These are phyloP conservation scores for Ormia ochracea DNA, from an alignment of 2,888 invertebrate species.

Conservation along the genomic window DNA sequence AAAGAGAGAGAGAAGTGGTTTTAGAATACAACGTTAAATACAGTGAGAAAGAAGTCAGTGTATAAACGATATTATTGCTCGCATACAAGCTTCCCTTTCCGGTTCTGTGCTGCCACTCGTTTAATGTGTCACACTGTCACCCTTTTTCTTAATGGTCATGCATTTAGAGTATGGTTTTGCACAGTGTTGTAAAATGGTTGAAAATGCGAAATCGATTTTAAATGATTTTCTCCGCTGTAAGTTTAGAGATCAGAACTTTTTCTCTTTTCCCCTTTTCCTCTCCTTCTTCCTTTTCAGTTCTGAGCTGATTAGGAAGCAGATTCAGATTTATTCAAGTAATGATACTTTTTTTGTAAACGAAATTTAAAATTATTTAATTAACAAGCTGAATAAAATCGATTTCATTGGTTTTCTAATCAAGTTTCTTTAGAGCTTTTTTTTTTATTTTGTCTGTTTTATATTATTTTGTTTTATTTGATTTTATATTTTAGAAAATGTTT, in stretches of 20 bases:
- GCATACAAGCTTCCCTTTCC: background rate
- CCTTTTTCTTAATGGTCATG: background rate
- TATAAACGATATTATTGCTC: too few species aligned
- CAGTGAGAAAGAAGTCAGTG: background rate
- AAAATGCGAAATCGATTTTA: constrained; percentile 61
- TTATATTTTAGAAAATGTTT: constrained; percentile 58
- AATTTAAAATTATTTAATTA: constrained; percentile 8
- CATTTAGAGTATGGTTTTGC: background rate
- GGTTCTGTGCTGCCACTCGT: background rate
- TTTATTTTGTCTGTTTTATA: constrained; percentile 20
- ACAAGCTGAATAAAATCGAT: constrained; percentile 34
- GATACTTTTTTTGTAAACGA: background rate
- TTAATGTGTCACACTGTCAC: too few species aligned
- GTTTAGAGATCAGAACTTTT: background rate
- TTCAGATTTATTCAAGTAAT: too few species aligned
- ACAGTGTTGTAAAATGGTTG: constrained; percentile 29
- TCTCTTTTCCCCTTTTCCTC: background rate
- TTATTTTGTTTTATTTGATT: too few species aligned
- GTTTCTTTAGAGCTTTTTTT: constrained; percentile 53
- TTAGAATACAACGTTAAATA: constrained; percentile 5
- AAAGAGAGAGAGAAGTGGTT: background rate
- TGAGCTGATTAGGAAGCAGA: constrained; percentile 63
- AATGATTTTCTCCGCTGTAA: constrained; percentile 1
- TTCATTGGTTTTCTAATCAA: constrained; percentile 15
- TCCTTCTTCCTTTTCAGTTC: background rate